Evolutionary conservation across 2,797 vertebrate genomes (phyloP).

Genomic region (Squalus acanthias): DNA sequence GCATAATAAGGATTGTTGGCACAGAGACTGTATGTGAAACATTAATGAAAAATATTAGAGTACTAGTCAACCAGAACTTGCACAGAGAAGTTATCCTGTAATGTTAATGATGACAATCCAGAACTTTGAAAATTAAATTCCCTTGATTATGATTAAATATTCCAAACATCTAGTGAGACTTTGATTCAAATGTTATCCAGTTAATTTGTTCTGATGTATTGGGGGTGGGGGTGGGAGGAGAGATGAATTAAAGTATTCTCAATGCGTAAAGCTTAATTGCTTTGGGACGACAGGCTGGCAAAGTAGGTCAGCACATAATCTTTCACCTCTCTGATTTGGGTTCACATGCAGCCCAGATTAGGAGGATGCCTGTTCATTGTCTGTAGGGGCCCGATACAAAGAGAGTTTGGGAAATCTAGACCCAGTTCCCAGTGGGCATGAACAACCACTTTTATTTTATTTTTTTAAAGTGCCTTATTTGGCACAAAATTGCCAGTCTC

Average conservation of each 20-base stretch:
- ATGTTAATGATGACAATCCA: not conserved
- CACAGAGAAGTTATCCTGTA: not conserved
- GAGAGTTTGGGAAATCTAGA: not conserved
- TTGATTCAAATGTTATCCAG: not conserved
- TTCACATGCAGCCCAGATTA: not conserved
- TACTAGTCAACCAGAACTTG: not conserved
- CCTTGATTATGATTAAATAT: not conserved
- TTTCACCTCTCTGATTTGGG: not conserved
- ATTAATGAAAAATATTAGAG: not conserved
- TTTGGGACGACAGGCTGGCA: not conserved
- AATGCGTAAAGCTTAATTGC: not conserved
- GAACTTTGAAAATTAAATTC: constrained; percentile 1
- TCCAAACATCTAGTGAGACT: constrained; percentile 11
- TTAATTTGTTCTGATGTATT: constrained; percentile 6
- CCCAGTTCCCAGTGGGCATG: not conserved
- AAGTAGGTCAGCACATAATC: not conserved
- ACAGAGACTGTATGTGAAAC: not conserved
- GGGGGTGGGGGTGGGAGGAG: not conserved
- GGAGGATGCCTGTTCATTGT: not conserved
- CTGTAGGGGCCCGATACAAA: not conserved
- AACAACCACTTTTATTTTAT: not conserved
- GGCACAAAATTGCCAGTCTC: not conserved
- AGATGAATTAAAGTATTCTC: not conserved
- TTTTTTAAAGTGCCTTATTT: not conserved
- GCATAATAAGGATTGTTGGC: not conserved